Base-by-base conservation (phyloP, 2,113 vertebrate species). In the Trogon melanurus region DNA sequence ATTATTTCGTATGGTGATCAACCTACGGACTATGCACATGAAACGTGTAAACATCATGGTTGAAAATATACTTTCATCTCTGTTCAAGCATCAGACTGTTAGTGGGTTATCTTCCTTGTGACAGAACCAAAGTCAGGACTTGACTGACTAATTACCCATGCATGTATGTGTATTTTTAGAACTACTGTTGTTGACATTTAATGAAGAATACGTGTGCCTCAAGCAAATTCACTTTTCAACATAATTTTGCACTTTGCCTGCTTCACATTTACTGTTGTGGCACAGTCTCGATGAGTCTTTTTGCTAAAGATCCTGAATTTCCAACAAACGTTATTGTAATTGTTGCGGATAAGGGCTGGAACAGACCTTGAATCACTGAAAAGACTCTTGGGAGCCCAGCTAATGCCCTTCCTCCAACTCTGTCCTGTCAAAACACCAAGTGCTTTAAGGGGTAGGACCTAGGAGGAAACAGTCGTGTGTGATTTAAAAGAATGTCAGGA, bases 401-500 rank as follows among this genome's bases (percentile, higher is more conserved):
- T 66, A 54, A n/a, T 64, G 67, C 56, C 53, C 30, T 50, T 60
- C 14, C n/a, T 79, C 45, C 56, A 19, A 13, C 32, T 66, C 32
- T 21, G 18, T 3, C 57, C 36, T 56, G 44, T 50, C 56, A 87
- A 69, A 72, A 56, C 29, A 5, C 13, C 9, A 91, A 53, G 51
- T 17, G 36, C 20, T 76, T 65, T 7, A 27, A 81, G 56, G 60
- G 15, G 16, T 14, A 21, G 83, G 13, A 36, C 0, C 0, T 48
- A 16, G 44, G 36, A 79, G 47, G 51, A 79, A 50, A 29, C 26
- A 65, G 67, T 45, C 21, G 1, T 57, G 34, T 48, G 50, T 30
- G 57, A 91, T 89, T 89, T 95, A 85, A 78, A 76, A n/a, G 70
- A 78, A 72, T 48, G 78, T 73, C 95, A 95, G 84, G 62, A 82